Evolutionary conservation across 2,888 invertebrate species (phyloP).

Genomic region (Ormyrus nitidulus): DNA sequence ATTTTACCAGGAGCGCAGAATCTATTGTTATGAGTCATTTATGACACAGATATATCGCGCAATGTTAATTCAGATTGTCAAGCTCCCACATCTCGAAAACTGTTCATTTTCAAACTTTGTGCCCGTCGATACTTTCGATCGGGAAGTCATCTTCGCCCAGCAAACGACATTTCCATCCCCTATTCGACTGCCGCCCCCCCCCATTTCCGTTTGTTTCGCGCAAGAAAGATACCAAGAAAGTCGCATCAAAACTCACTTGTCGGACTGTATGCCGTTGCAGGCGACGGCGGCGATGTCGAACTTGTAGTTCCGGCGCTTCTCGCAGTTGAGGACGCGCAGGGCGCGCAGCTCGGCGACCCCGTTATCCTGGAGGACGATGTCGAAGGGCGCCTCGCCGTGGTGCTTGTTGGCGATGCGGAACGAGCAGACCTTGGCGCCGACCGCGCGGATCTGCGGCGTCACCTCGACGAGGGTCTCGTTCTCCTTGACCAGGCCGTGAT

Average conservation of each 20-base stretch:
- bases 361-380: slow-evolving; percentile 85
- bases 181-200: too few relatives aligned
- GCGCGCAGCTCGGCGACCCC: slow-evolving; percentile 91
- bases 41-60: too few relatives aligned
- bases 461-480: slow-evolving; percentile 95
- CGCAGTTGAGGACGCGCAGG: slow-evolving; percentile 91
- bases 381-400: slow-evolving; percentile 95
- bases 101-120: too few relatives aligned
- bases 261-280: slow-evolving; percentile 90
- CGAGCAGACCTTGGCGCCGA: slow-evolving; percentile 85
- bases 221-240: neutral
- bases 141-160: too few relatives aligned
- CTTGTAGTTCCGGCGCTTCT: slow-evolving; percentile 95
- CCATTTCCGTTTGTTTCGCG: too few relatives aligned
- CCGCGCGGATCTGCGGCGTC: slow-evolving; percentile 91
- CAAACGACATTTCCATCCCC: too few relatives aligned
- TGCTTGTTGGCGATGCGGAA: slow-evolving; percentile 94
- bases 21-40: too few relatives aligned
- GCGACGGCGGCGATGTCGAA: slow-evolving; percentile 96
- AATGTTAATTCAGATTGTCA: too few relatives aligned
- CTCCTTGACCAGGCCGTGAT: slow-evolving; percentile 94
- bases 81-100: too few relatives aligned
- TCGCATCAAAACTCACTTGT: slow-evolving; percentile 79
- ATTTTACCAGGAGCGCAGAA: too few relatives aligned
- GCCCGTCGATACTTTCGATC: too few relatives aligned